A percentile compares a stretch with the other conserved stretches of the same genome.
Evolutionary conservation across 1,140 invertebrate genomes (phyloP).

Genomic region (Nasonia vitripennis): DNA sequence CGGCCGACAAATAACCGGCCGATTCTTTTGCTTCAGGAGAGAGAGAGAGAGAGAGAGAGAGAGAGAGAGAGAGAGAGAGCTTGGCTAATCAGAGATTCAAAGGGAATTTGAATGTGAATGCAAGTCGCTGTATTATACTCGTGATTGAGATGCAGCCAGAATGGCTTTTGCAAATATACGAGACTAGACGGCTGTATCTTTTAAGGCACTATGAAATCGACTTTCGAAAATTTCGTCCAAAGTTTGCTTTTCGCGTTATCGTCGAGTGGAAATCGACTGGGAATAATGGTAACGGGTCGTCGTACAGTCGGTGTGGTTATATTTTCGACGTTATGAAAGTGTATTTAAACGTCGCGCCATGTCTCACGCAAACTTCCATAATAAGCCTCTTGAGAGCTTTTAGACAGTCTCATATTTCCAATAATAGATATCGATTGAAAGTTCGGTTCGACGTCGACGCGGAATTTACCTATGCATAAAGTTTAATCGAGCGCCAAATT

Average conservation of each 20-base stretch:
- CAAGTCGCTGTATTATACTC: background rate
- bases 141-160: background rate
- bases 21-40: background rate
- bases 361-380: background rate
- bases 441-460: background rate
- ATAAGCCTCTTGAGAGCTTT: background rate
- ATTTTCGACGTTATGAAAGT: background rate
- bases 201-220: background rate
- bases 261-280: background rate
- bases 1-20: background rate
- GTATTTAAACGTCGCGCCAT: background rate
- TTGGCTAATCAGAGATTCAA: conserved; percentile 6
- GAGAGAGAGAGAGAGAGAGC: background rate
- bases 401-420: background rate
- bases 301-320: too few species aligned
- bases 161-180: background rate
- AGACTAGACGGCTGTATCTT: background rate
- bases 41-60: too few species aligned
- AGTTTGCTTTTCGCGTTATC: background rate
- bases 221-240: background rate
- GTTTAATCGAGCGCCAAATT: background rate
- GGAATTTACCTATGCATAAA: background rate
- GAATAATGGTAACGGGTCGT: background rate
- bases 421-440: conserved; percentile 5
- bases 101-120: conserved; percentile 12